Percentiles rank a stretch among this genome's conserved stretches.
phyloP scores from a whole-genome alignment of 2,888 invertebrate genomes.

The Myathropa florea region DNA sequence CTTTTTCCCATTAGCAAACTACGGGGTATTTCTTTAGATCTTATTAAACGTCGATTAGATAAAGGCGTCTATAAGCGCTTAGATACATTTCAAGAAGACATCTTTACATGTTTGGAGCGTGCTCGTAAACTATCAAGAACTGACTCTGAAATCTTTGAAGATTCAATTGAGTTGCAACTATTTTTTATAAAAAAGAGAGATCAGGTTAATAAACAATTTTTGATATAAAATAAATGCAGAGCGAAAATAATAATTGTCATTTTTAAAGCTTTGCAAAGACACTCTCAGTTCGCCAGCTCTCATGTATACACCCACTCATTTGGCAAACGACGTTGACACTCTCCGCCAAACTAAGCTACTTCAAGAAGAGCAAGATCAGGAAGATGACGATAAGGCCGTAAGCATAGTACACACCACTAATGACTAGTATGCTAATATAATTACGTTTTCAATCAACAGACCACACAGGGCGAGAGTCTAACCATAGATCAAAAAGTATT shows the following conservation, averaged over 20 bases:
- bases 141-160: conserved; percentile 97
- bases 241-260: neutral
- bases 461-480: conserved; percentile 83
- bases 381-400: conserved; percentile 83
- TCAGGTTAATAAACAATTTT: conserved; percentile 75
- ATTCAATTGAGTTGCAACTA: conserved; percentile 95
- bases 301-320: conserved; percentile 88
- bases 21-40: conserved; percentile 93
- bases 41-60: conserved; percentile 95
- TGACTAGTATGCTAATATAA: neutral
- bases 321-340: conserved; percentile 88
- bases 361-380: conserved; percentile 90
- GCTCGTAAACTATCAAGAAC: conserved; percentile 93
- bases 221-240: neutral
- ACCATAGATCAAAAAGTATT: conserved; percentile 89
- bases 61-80: conserved; percentile 95
- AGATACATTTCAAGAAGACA: conserved; percentile 97
- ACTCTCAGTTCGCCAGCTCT: conserved; percentile 93
- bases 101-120: conserved; percentile 95
- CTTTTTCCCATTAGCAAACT: conserved; percentile 81
- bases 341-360: conserved; percentile 88
- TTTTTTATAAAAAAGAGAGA: conserved; percentile 91
- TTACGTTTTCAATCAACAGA: conserved; percentile 65
- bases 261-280: conserved; percentile 86
- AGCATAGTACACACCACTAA: neutral